Base-by-base conservation (phyloP, 1,140 invertebrate species). In the Sminthurides bifidus region DNA sequence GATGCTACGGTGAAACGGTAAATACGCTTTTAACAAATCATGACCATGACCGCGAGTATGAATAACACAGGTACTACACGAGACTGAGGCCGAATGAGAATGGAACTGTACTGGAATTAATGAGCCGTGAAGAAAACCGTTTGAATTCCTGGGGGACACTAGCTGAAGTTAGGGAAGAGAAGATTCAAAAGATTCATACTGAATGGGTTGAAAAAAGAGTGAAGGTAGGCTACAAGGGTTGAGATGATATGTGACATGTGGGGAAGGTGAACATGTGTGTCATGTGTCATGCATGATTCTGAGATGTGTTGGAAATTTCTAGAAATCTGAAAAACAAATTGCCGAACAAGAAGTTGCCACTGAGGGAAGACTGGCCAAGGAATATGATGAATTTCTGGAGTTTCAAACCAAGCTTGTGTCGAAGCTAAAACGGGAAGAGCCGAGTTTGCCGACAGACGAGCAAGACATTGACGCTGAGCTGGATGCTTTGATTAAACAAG, bases 371-470 rank as follows among this genome's bases (percentile, higher is more conserved):
- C 41, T 64, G 8, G 37, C 38, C 17, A 29, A 55, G n/a, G 61
- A 64, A 21, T 64, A 64, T 37, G 0, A 4, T 3, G 51, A 64
- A 26, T 64, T 58, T 45, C 14, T 64, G 12, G 58, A 60, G 52
- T 64, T 60, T 21, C 46, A 64, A 50, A 14, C 19, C 0, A 43
- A 30, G 30, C 12, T 56, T 21, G 55, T 43, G 0, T 27, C 3
- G 4, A 58, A 53, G 26, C 37, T 64, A 24, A 60, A 60, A 37
- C 15, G 29, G 4, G 52, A 55, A 12, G 61, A 60, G 26, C 61
- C 61, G 1, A 15, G 15, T 19, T 8, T 63, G 29, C 41, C 60
- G 8, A 56, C 33, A 3, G 48, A 30, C 17, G 56, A 63, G 14
- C n/a, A 19, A 19, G 56, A 63, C 27, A 41, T 59, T 30, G 49